phyloP scores from a whole-genome alignment of 2,113 vertebrate genomes.

The Meleagris gallopavo region DNA sequence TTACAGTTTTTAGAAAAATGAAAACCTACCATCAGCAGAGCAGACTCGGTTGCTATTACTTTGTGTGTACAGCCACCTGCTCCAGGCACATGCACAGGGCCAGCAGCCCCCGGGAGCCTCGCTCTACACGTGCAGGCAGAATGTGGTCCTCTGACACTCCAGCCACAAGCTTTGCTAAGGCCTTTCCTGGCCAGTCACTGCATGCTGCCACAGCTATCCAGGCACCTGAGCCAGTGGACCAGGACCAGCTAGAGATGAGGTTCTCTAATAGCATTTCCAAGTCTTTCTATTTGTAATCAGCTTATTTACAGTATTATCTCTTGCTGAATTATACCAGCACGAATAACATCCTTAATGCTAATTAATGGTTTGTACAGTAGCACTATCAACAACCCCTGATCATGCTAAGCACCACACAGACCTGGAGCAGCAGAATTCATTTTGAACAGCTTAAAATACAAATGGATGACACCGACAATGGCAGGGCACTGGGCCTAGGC shows the following conservation, averaged over 20 bases:
- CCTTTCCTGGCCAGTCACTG: not conserved
- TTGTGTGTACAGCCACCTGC: not conserved
- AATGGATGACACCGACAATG: not conserved
- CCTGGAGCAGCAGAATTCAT: not conserved
- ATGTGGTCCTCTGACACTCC: accelerated
- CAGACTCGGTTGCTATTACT: not conserved
- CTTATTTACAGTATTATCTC: not conserved
- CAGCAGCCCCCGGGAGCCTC: not conserved
- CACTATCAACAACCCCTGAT: not conserved
- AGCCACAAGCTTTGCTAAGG: not conserved
- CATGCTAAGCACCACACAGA: not conserved
- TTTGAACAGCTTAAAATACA: not conserved
- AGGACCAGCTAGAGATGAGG: not conserved
- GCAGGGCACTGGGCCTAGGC: not conserved
- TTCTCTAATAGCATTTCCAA: not conserved
- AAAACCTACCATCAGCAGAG: not conserved
- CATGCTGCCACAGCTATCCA: not conserved
- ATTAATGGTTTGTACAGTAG: not conserved
- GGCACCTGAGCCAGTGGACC: not conserved
- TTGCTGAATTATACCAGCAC: not conserved
- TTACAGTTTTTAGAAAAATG: not conserved
- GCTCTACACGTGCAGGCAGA: not conserved
- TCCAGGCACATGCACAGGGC: too few relatives aligned
- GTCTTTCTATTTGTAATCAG: not conserved
- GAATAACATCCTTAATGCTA: not conserved